Percentiles rank a stretch among this genome's conserved stretches.
These are phyloP conservation scores for Dasypus novemcinctus DNA, from an alignment of 2,113 vertebrate genomes.

Conservation along the genomic window DNA sequence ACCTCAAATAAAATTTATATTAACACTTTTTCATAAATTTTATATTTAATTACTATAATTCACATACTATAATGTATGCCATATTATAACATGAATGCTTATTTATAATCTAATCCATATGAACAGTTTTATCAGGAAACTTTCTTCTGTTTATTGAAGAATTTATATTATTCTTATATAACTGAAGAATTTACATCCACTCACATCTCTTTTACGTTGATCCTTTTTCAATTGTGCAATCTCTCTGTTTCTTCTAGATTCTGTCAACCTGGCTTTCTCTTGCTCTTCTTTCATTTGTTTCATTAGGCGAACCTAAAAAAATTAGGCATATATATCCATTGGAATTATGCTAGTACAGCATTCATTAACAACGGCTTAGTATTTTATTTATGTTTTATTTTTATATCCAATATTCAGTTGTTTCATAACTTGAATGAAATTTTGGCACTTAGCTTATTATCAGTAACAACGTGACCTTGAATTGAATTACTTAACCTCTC, in stretches of 20 bases:
- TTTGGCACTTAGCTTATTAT: background rate
- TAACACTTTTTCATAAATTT: background rate
- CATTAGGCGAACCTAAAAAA: constrained; percentile 93
- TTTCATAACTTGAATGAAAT: background rate
- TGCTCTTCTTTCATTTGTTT: constrained; percentile 99
- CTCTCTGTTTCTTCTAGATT: constrained; percentile 94
- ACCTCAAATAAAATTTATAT: background rate
- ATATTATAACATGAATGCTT: background rate
- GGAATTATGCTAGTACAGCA: background rate
- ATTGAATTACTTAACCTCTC: background rate
- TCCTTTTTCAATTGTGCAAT: constrained; percentile 98
- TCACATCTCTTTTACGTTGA: constrained; percentile 94
- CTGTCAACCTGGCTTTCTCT: constrained; percentile 91
- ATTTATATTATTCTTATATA: background rate
- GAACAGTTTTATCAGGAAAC: background rate
- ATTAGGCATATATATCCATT: background rate
- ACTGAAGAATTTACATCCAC: constrained; percentile 1
- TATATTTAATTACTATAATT: background rate
- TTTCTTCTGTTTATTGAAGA: background rate
- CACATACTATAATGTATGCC: background rate
- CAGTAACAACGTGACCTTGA: background rate
- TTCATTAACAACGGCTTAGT: background rate
- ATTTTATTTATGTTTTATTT: background rate
- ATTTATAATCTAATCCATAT: background rate
- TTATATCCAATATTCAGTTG: background rate